Evolutionary conservation across 2,797 vertebrate species (phyloP).

Genomic region (Discoglossus pictus): DNA sequence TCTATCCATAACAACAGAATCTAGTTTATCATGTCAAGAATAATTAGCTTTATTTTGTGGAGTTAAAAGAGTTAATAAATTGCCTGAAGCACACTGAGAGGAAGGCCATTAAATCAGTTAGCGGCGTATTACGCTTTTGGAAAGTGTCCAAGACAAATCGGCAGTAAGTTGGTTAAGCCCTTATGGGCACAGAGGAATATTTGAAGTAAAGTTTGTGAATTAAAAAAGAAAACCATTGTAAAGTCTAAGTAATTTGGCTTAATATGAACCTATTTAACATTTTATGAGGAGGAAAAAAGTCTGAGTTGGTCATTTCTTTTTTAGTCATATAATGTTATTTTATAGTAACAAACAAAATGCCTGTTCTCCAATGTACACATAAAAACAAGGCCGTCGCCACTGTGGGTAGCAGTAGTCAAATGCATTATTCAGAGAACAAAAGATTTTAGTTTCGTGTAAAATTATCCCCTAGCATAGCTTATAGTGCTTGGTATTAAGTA

Average conservation of each 20-base stretch:
- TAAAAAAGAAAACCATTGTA: conserved; percentile 17
- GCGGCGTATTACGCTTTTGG: conserved; percentile 54
- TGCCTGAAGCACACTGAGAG: no score
- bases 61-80: conserved; percentile 5
- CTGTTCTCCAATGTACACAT: neutral
- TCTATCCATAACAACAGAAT: no score
- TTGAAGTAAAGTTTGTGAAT: conserved; percentile 39
- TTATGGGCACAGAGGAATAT: no score
- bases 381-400: conserved; percentile 13
- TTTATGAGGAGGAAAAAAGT: no score
- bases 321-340: no score
- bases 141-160: conserved; percentile 53
- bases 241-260: conserved; percentile 18
- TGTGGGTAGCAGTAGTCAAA: neutral
- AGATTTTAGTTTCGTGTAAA: conserved; percentile 35
- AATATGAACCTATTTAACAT: no score
- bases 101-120: conserved; percentile 28
- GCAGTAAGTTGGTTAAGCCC: conserved; percentile 47
- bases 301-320: no score
- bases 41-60: no score
- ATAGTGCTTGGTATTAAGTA: conserved; percentile 30
- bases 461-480: conserved; percentile 29
- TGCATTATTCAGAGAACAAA: conserved; percentile 35
- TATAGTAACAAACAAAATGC: no score
- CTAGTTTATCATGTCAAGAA: no score